Conservation (phyloP, 2,888 invertebrate species). For the Hemicrepidius hirtus region DNA sequence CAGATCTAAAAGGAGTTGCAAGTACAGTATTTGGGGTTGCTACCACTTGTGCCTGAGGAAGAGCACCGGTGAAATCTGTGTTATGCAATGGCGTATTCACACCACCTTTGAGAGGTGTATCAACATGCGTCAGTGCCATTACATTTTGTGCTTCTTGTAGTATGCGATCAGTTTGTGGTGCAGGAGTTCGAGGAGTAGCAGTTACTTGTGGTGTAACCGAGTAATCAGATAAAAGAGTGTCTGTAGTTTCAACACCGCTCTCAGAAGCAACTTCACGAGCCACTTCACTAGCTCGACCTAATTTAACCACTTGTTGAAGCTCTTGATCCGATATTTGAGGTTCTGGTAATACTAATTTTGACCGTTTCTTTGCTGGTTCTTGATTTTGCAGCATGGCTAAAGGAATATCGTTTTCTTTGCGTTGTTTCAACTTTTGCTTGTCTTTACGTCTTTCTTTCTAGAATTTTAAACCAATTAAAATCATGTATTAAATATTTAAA, state of each 20-base stretch:
- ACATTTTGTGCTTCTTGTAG: slow-evolving; percentile 98
- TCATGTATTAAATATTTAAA: not conserved
- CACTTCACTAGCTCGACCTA: slow-evolving; percentile 92
- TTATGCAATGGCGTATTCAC: slow-evolving; percentile 94
- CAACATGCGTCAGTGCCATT: slow-evolving; percentile 98
- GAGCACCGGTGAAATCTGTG: slow-evolving; percentile 89
- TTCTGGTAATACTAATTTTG: slow-evolving; percentile 95
- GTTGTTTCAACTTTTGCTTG: slow-evolving; percentile 94
- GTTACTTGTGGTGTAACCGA: slow-evolving; percentile 82
- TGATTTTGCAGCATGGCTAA: slow-evolving; percentile 90
- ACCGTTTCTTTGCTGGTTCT: slow-evolving; percentile 93
- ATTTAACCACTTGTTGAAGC: slow-evolving; percentile 92
- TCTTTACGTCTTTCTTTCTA: slow-evolving; percentile 94
- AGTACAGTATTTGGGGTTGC: slow-evolving; percentile 95
- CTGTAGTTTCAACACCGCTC: slow-evolving; percentile 85
- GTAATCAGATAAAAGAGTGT: slow-evolving; percentile 93
- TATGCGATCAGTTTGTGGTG: slow-evolving; percentile 86
- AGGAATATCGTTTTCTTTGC: slow-evolving; percentile 97
- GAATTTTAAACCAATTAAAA: slow-evolving; percentile 50
- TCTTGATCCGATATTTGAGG: slow-evolving; percentile 98
- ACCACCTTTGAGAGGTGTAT: slow-evolving; percentile 97
- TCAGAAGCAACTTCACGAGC: slow-evolving; percentile 92
- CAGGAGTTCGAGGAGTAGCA: slow-evolving; percentile 90
- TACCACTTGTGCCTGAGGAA: slow-evolving; percentile 82
- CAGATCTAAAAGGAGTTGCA: slow-evolving; percentile 88